Percentiles rank a stretch among this genome's conserved stretches.
Evolutionary conservation across 1,140 invertebrate species (phyloP).

Genomic region (Plectrocnemia conspersa): DNA sequence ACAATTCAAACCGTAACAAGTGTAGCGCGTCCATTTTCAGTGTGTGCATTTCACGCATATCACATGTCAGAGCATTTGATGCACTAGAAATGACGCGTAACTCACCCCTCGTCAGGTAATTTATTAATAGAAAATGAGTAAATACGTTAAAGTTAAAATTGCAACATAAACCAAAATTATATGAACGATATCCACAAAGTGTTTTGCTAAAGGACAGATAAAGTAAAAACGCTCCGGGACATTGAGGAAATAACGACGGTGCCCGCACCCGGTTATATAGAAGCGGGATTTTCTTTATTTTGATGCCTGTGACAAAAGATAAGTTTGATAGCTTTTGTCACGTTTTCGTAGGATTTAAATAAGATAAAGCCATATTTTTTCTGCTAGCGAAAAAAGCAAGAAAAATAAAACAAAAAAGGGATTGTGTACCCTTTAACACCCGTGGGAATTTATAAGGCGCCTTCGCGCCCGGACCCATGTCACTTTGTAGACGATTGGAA

Average conservation of each 20-base stretch:
- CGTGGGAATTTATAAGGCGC: slow-evolving; percentile 30
- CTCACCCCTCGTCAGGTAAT: slow-evolving; percentile 22
- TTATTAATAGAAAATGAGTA: not conserved
- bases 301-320: not conserved
- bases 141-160: not conserved
- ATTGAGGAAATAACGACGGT: slow-evolving; percentile 2
- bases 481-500: slow-evolving; percentile 28
- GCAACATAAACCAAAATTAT: too few species aligned
- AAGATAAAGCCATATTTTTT: slow-evolving; percentile 34
- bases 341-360: slow-evolving; percentile 34
- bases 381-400: slow-evolving; percentile 13
- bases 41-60: slow-evolving; percentile 35
- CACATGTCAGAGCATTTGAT: slow-evolving; percentile 29
- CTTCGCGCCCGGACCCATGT: slow-evolving; percentile 32
- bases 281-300: slow-evolving; percentile 14
- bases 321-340: slow-evolving; percentile 28
- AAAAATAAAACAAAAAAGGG: too few species aligned
- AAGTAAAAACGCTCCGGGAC: slow-evolving; percentile 8
- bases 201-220: not conserved
- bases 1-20: slow-evolving; percentile 17
- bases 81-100: slow-evolving; percentile 22
- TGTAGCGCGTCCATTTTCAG: slow-evolving; percentile 9
- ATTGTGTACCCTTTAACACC: slow-evolving; percentile 33
- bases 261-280: too few species aligned
- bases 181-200: not conserved